Percentiles rank a stretch among this genome's conserved stretches.
phyloP scores from a whole-genome alignment of 1,140 invertebrate genomes.

The Philopotamus ludificatus region DNA sequence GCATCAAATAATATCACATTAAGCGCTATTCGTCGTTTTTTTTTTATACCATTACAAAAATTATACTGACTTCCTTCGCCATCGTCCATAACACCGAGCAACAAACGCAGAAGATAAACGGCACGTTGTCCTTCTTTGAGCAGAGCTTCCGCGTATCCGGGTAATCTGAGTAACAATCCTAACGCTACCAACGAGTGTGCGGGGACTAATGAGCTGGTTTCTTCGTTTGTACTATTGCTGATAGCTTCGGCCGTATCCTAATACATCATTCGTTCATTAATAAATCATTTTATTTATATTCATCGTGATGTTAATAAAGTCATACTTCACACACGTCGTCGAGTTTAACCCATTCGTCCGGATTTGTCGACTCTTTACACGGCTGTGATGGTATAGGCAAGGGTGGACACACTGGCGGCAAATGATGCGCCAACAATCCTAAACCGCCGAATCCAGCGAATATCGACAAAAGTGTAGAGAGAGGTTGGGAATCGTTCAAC shows the following conservation, averaged over 20 bases:
- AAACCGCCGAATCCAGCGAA: conserved; percentile 86
- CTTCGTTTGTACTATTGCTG: conserved; percentile 43
- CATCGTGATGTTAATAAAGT: background rate
- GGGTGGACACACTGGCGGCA: conserved; percentile 84
- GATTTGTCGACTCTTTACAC: conserved; percentile 46
- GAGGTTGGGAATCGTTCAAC: conserved; percentile 42
- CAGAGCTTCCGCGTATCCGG: conserved; percentile 85
- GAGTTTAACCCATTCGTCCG: conserved; percentile 73
- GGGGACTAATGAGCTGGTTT: conserved; percentile 63
- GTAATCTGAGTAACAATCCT: conserved; percentile 81
- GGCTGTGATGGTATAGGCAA: conserved; percentile 56
- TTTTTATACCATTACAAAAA: background rate
- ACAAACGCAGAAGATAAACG: conserved; percentile 78
- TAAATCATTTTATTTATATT: background rate
- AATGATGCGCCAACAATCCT: conserved; percentile 79
- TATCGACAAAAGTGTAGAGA: conserved; percentile 65
- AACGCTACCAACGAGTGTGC: conserved; percentile 88
- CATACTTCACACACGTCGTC: conserved; percentile 51
- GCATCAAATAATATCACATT: background rate
- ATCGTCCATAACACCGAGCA: conserved; percentile 86
- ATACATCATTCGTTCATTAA: background rate
- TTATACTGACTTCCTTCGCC: conserved; percentile 75
- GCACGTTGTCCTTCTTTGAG: conserved; percentile 80
- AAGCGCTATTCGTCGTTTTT: background rate
- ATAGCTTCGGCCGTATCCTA: conserved; percentile 35